Base-by-base conservation (phyloP, 1,140 invertebrate genomes). In the Metopolophium dirhodum region DNA sequence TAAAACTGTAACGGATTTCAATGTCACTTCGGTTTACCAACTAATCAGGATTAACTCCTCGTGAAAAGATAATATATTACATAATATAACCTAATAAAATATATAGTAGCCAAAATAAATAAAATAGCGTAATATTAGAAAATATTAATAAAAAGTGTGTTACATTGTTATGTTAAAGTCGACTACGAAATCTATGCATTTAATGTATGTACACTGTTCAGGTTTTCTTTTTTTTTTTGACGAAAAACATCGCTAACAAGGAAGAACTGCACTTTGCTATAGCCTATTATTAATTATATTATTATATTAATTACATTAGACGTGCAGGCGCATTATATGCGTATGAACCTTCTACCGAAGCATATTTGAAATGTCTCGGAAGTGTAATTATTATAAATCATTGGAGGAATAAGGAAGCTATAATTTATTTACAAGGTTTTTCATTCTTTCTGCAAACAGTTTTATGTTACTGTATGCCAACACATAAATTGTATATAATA, bases 341-440 rank as follows among this genome's bases (percentile, higher is more conserved):
- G 61, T 23, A 83, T 83, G 8, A 41, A 83, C 23, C 37, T 86
- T 86, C 83, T 26, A 45, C 41, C 11, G 23, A 86, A 86, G 23
- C 83, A 86, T 86, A 45, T 86, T 30, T 45, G 3, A 86, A 86
- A 86, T 30, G 8, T 86, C 83, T 86, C 35, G 9, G 8, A 54
- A 89, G 37, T 89, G 49, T 89, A 54, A 89, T 89, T 51, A 54
- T 37, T 89, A 26, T 89, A 37, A 89, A 89, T 54, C 9, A 89
- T 89, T 89, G n/a, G 30, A 88, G 2, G 8, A 49, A 88, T 88
- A 51, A 54, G 87, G 87, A 89, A 89, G 49, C 87, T 89, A 89
- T 54, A 54, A 54, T 89, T 89, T 89, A 89, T 89, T 89, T 54
- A 54, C n/a, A 89, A 89, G n/a, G 49, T 49, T 88, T 88, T 88